Evolutionary conservation across 1,140 invertebrate species (phyloP).

Genomic region (Leucophenga varia): DNA sequence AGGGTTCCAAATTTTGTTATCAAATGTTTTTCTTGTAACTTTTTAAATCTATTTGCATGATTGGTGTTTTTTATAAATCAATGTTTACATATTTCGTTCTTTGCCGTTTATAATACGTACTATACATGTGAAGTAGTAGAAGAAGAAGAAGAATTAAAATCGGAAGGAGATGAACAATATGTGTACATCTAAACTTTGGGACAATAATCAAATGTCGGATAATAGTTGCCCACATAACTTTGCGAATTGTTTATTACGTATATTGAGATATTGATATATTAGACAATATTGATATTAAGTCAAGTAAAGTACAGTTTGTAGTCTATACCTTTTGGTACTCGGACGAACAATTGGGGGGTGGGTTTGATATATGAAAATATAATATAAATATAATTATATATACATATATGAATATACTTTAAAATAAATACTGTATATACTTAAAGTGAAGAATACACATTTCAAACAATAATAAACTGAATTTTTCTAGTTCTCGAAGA

Average conservation of each 20-base stretch:
- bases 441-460: constrained; percentile 13
- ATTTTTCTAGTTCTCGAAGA: constrained; percentile 22
- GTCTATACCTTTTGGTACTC: constrained; percentile 33
- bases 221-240: no score
- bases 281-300: constrained; percentile 10
- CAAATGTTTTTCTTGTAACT: constrained; percentile 38
- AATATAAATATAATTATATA: constrained; percentile 15
- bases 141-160: no score
- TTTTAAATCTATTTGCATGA: constrained; percentile 42
- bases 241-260: constrained; percentile 15
- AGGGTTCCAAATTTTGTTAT: constrained; percentile 35
- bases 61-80: constrained; percentile 41
- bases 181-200: constrained; percentile 16
- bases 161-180: no score
- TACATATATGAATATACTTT: constrained; percentile 12
- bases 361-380: constrained; percentile 25
- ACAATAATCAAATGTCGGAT: constrained; percentile 24
- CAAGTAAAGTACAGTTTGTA: constrained; percentile 17
- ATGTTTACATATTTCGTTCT: constrained; percentile 28
- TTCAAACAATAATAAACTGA: constrained; percentile 8
- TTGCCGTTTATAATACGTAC: constrained; percentile 13
- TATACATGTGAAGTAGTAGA: constrained; percentile 9
- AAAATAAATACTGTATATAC: constrained; percentile 14
- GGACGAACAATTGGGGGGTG: constrained; percentile 19
- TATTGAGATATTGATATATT: constrained; percentile 7